phyloP scores from a whole-genome alignment of 2,113 vertebrate species.

The Salvelinus alpinus region DNA sequence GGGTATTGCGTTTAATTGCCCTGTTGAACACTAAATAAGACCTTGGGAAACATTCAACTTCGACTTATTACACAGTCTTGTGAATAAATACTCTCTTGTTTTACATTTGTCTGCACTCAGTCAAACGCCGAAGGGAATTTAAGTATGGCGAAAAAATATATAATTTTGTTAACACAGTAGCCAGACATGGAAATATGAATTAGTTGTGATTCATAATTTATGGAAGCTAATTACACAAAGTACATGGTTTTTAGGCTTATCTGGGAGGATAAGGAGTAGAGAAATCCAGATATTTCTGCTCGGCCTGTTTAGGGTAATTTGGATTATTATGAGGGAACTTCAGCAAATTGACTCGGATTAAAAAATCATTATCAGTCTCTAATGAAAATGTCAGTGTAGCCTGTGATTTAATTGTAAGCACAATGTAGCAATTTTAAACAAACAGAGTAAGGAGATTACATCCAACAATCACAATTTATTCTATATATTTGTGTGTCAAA shows the following conservation, averaged over 20 bases:
- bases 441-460: slow-evolving; percentile 59
- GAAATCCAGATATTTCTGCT: slow-evolving; percentile 60
- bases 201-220: slow-evolving; percentile 62
- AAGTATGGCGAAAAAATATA: slow-evolving; percentile 22
- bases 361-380: slow-evolving; percentile 73
- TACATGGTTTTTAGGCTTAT: slow-evolving; percentile 54
- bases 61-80: not conserved
- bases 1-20: not conserved
- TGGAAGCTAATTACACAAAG: slow-evolving; percentile 67
- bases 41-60: not conserved
- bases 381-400: slow-evolving; percentile 65
- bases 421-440: slow-evolving; percentile 59
- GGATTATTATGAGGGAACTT: slow-evolving; percentile 58
- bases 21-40: not conserved
- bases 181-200: slow-evolving; percentile 65
- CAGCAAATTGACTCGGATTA: slow-evolving; percentile 66
- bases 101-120: slow-evolving; percentile 26
- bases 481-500: slow-evolving; percentile 33
- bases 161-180: slow-evolving; percentile 42
- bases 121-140: slow-evolving; percentile 11
- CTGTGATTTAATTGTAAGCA: slow-evolving; percentile 57
- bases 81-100: not conserved
- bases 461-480: slow-evolving; percentile 40
- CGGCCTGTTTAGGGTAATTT: slow-evolving; percentile 61
- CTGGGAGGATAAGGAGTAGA: slow-evolving; percentile 62